Evolutionary conservation across 2,797 vertebrate species (phyloP), one percentile per base, ranked within the genome.

Genomic region (Crocodylus rhombifer): DNA sequence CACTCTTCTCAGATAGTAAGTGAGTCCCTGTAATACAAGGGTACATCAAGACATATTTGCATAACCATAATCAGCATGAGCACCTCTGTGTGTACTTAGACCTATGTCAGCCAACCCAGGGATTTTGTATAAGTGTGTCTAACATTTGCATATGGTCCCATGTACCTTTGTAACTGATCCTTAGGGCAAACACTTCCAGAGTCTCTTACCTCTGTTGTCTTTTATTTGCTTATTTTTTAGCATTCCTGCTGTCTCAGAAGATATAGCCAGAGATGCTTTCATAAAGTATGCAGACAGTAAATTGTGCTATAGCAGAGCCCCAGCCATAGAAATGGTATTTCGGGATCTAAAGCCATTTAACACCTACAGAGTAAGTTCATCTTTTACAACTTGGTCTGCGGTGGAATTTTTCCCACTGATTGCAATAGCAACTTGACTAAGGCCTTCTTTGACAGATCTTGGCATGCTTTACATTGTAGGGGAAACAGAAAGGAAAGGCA

Each of bases 361-460:
- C 95, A 98, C 98, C 5, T 98, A 96, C 96, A 97, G 98, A 95
- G 98, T 98, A 95, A 91, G 97, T 75, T 58, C 55, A 30, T 13
- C 56, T 56, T 58, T 77, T 77, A 42, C 15, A n/a, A 28, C 28
- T 14, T 18, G 16, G 9, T 11, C 14, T 8, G 7, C 5, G 13
- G 5, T 36, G 67, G 21, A 71, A 36, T 71, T 25, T 42, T 20
- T 71, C 33, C 20, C 42, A 23, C 21, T 71, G 23, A 42, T 17
- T 42, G 36, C 67, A 73, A 23, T 14, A 1, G 65, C 13, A 51
- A 23, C 21, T 73, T 51, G 42, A 51, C 42, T 10, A 9, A 51
- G 9, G 42, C 42, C 42, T 51, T 51, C 42, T 51, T 51, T 51
- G 42, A 51, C 42, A 51, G 42, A 51, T 51, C 7, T 73, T 73